Percentiles rank a stretch among this genome's conserved stretches.
These are phyloP conservation scores for Metaphire vulgaris DNA, from an alignment of 1,140 invertebrate species.

Conservation along the genomic window DNA sequence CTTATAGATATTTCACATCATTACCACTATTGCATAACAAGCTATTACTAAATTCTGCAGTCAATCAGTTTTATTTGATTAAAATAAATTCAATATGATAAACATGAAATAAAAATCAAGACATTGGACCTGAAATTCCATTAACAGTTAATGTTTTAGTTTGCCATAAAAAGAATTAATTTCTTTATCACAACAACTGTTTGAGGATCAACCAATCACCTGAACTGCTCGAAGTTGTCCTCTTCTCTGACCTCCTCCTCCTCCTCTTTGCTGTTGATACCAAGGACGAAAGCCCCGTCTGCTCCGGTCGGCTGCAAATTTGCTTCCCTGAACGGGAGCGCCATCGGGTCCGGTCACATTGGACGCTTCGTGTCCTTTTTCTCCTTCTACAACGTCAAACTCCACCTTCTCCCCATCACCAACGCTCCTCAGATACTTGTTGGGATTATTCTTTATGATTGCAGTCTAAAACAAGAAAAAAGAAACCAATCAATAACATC, in stretches of 20 bases:
- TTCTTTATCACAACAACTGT: background rate
- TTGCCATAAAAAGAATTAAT: too few species aligned
- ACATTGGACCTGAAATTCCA: background rate
- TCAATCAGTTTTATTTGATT: background rate
- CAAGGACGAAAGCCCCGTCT: constrained; percentile 37
- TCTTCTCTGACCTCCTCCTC: background rate
- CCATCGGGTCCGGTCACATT: constrained; percentile 93
- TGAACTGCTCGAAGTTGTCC: background rate
- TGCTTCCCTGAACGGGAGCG: constrained; percentile 85
- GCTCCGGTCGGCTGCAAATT: constrained; percentile 77
- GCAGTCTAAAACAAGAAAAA: constrained; percentile 59
- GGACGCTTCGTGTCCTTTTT: constrained; percentile 95
- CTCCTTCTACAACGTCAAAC: constrained; percentile 97
- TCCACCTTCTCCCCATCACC: constrained; percentile 97
- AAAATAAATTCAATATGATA: background rate
- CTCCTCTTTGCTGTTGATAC: too few species aligned
- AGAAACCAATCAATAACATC: too few species aligned
- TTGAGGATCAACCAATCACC: background rate
- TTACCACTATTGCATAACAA: too few species aligned
- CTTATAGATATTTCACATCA: too few species aligned
- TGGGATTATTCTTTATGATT: constrained; percentile 92
- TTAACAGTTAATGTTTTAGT: background rate
- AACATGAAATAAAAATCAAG: background rate
- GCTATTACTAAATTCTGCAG: background rate
- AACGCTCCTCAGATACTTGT: constrained; percentile 93